phyloP scores from a whole-genome alignment of 2,888 invertebrate genomes.

The Notocelia uddmanniana region DNA sequence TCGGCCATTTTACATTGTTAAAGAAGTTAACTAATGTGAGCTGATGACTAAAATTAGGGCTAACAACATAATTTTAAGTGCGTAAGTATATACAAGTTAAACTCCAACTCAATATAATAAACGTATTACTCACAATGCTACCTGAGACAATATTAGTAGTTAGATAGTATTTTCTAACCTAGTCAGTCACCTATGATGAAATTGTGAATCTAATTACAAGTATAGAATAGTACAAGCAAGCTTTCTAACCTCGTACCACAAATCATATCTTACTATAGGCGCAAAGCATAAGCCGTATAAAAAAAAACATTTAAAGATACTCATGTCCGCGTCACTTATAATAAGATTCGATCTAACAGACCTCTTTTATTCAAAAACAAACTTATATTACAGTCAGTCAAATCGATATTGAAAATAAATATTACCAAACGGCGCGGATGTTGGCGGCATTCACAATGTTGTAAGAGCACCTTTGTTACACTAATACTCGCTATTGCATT shows the following conservation, averaged over 20 bases:
- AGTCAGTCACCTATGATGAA: not conserved
- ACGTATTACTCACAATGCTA: no score
- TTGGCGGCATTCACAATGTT: constrained; percentile 24
- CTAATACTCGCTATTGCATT: constrained; percentile 68
- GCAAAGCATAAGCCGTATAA: constrained; percentile 22
- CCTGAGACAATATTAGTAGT: no score
- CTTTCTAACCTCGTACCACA: not conserved
- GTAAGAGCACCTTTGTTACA: constrained; percentile 62
- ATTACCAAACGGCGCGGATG: constrained; percentile 3
- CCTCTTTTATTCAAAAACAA: constrained; percentile 59
- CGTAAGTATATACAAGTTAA: not conserved
- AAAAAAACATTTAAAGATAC: constrained; percentile 48
- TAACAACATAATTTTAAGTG: not conserved
- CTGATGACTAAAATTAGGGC: not conserved
- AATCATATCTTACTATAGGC: not conserved
- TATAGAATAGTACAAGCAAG: not conserved
- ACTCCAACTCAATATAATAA: not conserved
- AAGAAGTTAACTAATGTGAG: not conserved
- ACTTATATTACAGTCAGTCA: constrained; percentile 1
- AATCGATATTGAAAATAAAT: constrained; percentile 11
- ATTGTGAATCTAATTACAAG: not conserved
- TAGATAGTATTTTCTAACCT: not conserved
- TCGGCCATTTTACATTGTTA: constrained; percentile 29
- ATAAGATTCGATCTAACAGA: constrained; percentile 66
- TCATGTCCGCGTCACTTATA: constrained; percentile 69